A percentile compares a stretch with the other conserved stretches of the same genome.
These are phyloP conservation scores for Schizopygopsis pylzovi DNA, from an alignment of 2,797 vertebrate genomes.

Conservation along the genomic window DNA sequence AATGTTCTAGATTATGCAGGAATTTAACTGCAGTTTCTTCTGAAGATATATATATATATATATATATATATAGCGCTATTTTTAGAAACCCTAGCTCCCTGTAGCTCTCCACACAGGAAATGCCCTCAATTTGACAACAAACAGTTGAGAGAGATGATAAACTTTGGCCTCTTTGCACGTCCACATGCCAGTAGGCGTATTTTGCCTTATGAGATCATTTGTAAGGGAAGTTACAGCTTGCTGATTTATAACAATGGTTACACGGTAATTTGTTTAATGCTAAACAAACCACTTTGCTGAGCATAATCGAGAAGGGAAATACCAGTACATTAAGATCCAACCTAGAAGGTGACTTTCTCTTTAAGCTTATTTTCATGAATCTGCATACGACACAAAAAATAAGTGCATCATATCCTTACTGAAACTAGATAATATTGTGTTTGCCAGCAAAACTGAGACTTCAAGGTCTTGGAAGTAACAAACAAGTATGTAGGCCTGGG, in stretches of 20 bases:
- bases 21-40: slow-evolving; percentile 16
- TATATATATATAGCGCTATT: neutral
- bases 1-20: neutral
- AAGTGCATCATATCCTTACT: neutral
- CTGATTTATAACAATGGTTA: neutral
- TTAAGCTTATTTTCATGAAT: neutral
- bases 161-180: neutral
- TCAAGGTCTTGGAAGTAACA: neutral
- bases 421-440: neutral
- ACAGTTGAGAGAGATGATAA: neutral
- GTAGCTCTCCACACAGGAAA: slow-evolving; percentile 68
- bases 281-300: slow-evolving; percentile 6
- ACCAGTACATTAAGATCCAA: slow-evolving; percentile 9
- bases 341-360: neutral
- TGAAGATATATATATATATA: neutral
- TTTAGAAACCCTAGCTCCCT: slow-evolving; percentile 31
- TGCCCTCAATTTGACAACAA: slow-evolving; percentile 55
- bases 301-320: slow-evolving; percentile 12
- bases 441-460: neutral
- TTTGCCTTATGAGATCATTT: neutral
- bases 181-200: neutral
- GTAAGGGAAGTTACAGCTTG: neutral
- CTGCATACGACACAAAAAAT: neutral
- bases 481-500: neutral
- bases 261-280: slow-evolving; percentile 15